phyloP scores from a whole-genome alignment of 1,140 invertebrate species.

The Drosophila takahashii region DNA sequence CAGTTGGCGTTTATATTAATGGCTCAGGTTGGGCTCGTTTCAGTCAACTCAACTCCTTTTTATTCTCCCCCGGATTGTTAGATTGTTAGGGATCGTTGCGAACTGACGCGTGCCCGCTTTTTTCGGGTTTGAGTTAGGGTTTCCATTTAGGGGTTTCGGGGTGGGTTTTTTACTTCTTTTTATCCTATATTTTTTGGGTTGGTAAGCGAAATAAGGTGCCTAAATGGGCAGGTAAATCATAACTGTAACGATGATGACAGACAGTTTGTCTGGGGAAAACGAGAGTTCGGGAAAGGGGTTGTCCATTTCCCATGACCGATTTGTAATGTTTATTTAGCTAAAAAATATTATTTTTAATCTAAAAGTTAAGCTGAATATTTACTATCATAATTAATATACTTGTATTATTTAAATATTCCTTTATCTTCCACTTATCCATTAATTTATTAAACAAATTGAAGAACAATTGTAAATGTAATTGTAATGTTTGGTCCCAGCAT shows the following conservation, averaged over 20 bases:
- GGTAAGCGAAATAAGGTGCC: constrained; percentile 16
- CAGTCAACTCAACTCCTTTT: constrained; percentile 1
- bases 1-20: constrained; percentile 78
- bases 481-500: no score
- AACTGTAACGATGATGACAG: constrained; percentile 36
- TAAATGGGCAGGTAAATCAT: constrained; percentile 41
- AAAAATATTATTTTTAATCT: background rate
- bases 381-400: no score
- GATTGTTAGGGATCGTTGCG: constrained; percentile 31
- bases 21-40: constrained; percentile 30
- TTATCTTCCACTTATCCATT: no score
- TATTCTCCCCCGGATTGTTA: constrained; percentile 10
- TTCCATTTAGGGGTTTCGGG: constrained; percentile 6
- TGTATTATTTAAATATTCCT: no score
- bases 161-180: background rate
- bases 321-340: background rate
- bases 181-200: background rate
- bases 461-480: no score
- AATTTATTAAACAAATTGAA: no score
- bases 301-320: constrained; percentile 20
- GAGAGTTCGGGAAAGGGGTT: background rate
- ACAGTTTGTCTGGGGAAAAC: constrained; percentile 5
- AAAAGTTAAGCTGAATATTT: no score
- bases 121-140: constrained; percentile 12
- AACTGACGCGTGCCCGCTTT: constrained; percentile 51